phyloP scores from a whole-genome alignment of 2,797 vertebrate species.

The Siniperca scherzeri region DNA sequence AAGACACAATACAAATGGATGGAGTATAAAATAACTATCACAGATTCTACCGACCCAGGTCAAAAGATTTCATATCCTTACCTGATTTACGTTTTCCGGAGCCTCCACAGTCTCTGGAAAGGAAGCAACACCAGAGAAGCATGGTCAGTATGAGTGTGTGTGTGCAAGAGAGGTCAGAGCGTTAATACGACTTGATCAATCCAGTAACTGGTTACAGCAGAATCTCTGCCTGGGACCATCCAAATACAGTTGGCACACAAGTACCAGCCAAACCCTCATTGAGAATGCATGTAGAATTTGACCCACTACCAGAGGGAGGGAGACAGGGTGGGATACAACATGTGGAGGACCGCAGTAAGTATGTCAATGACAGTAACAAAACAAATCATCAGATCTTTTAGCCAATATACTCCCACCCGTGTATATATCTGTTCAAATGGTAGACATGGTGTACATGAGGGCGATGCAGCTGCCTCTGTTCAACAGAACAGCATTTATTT shows the following conservation, averaged over 20 bases:
- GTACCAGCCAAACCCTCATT: conserved; percentile 78
- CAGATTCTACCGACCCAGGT: background rate
- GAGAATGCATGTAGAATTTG: conserved; percentile 80
- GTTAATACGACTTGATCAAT: conserved; percentile 47
- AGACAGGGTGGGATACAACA: conserved; percentile 52
- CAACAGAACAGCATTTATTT: conserved; percentile 64
- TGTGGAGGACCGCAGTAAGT: conserved; percentile 29
- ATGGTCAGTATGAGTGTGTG: conserved; percentile 84
- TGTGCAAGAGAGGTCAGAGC: conserved; percentile 18
- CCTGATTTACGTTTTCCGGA: conserved; percentile 93
- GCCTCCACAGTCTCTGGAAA: conserved; percentile 93
- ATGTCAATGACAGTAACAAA: conserved; percentile 60
- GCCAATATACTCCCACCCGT: conserved; percentile 14
- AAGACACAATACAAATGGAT: background rate
- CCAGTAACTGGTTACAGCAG: conserved; percentile 30
- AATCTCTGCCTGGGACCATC: conserved; percentile 49
- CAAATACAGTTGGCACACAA: conserved; percentile 66
- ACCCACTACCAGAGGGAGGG: conserved; percentile 68
- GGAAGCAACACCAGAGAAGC: conserved; percentile 93
- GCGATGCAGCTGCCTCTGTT: conserved; percentile 58
- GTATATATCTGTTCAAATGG: conserved; percentile 28
- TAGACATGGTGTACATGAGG: conserved; percentile 9
- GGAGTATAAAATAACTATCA: background rate
- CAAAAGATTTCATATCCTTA: conserved; percentile 77
- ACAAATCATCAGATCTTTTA: conserved; percentile 44